Conservation (phyloP, 2,113 vertebrate genomes). For the Neomonachus schauinslandi region DNA sequence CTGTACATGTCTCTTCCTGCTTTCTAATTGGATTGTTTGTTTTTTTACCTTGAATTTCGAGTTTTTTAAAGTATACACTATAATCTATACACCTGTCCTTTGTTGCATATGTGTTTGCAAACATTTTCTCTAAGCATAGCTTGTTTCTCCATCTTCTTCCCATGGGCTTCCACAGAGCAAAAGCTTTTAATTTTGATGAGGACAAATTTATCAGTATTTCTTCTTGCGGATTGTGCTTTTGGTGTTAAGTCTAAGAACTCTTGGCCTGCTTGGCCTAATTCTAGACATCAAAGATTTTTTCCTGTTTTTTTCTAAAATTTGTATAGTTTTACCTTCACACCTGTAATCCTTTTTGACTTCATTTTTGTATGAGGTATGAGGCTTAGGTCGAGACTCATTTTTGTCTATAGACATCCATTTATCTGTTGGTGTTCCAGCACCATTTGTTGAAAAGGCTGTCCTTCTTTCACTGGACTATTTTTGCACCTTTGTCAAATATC, state of each 20-base stretch:
- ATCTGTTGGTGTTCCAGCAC: not conserved
- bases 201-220: not conserved
- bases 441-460: not conserved
- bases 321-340: not conserved
- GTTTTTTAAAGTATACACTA: not conserved
- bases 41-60: conserved; percentile 34
- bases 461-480: not conserved
- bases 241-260: not conserved
- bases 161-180: not conserved
- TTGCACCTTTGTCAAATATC: not conserved
- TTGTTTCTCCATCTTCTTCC: not conserved
- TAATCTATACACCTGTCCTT: not conserved
- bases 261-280: not conserved
- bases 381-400: not conserved
- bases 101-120: not conserved
- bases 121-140: not conserved
- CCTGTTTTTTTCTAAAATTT: not conserved
- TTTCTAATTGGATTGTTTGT: not conserved
- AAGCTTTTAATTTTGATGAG: not conserved
- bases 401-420: not conserved
- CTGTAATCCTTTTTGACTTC: not conserved
- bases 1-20: not conserved
- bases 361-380: not conserved
- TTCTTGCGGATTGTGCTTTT: not conserved
- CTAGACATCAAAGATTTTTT: not conserved